phyloP scores from a whole-genome alignment of 2,888 invertebrate species.

The Agriopis leucophaearia region DNA sequence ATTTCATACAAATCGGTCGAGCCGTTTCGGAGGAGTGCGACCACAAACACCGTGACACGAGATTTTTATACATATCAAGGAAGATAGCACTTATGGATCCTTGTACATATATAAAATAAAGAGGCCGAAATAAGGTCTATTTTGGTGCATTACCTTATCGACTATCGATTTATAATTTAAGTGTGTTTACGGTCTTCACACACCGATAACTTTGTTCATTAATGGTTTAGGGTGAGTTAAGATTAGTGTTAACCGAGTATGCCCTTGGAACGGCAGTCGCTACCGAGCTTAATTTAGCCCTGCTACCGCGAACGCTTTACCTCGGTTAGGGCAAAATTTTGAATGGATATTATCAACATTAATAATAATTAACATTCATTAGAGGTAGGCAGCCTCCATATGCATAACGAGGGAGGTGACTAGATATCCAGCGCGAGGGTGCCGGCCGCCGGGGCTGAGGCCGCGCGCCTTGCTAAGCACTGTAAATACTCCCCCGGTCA shows the following conservation, averaged over 20 bases:
- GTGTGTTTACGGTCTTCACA: constrained; percentile 10
- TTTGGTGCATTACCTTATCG: constrained; percentile 1
- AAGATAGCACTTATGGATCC: too few species aligned
- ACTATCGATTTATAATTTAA: constrained; percentile 15
- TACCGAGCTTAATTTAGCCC: constrained; percentile 19
- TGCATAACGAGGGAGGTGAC: constrained; percentile 59
- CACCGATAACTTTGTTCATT: constrained; percentile 19
- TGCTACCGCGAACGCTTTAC: constrained; percentile 22
- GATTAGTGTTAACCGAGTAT: constrained; percentile 25
- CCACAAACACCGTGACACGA: too few species aligned
- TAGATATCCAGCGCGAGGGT: constrained; percentile 52
- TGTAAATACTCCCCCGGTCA: constrained; percentile 81
- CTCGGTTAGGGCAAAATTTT: constrained; percentile 23
- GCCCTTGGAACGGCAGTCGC: constrained; percentile 13
- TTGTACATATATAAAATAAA: too few species aligned
- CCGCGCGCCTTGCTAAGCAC: constrained; percentile 78
- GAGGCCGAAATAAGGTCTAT: background rate
- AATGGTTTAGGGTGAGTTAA: constrained; percentile 26
- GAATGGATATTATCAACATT: constrained; percentile 30
- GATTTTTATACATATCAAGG: too few species aligned
- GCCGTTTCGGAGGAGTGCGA: too few species aligned
- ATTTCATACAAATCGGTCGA: too few species aligned
- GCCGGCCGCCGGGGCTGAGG: constrained; percentile 57
- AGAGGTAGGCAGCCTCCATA: constrained; percentile 55
- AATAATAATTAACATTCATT: constrained; percentile 41